These are phyloP conservation scores for Nesospiza acunhae DNA, from an alignment of 2,113 vertebrate species.

Conservation along the genomic window DNA sequence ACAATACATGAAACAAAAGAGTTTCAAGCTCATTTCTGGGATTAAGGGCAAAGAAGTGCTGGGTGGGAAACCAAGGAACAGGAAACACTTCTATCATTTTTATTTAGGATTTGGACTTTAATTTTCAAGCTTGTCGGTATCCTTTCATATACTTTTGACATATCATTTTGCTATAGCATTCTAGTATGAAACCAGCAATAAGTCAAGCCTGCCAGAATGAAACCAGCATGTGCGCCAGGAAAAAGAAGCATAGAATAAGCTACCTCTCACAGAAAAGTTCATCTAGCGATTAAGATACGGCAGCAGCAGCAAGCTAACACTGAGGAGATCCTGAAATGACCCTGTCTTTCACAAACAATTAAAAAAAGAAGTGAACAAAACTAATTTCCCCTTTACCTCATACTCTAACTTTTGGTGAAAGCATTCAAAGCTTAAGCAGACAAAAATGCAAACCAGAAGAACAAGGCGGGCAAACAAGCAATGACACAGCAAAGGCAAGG, in stretches of 20 bases:
- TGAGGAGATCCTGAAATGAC: not conserved
- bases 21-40: constrained; percentile 40
- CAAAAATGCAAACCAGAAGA: not conserved
- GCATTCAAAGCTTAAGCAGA: not conserved
- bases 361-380: not conserved
- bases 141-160: not conserved
- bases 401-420: not conserved
- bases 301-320: not conserved
- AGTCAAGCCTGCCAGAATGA: constrained; percentile 68
- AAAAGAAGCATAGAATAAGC: not conserved
- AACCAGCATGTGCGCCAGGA: not conserved
- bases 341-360: not conserved
- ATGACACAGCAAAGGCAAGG: not conserved
- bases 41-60: constrained; percentile 7
- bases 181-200: constrained; percentile 50
- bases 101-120: constrained; percentile 8
- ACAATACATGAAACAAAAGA: constrained; percentile 57
- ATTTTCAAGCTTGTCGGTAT: not conserved
- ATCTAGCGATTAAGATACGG: not conserved
- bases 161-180: not conserved
- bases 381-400: not conserved
- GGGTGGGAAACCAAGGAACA: constrained; percentile 2
- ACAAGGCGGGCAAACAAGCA: not conserved
- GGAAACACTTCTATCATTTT: not conserved
- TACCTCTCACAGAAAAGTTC: not conserved